Base-by-base conservation (phyloP, 2,888 invertebrate species). In the Germaria angustata region DNA sequence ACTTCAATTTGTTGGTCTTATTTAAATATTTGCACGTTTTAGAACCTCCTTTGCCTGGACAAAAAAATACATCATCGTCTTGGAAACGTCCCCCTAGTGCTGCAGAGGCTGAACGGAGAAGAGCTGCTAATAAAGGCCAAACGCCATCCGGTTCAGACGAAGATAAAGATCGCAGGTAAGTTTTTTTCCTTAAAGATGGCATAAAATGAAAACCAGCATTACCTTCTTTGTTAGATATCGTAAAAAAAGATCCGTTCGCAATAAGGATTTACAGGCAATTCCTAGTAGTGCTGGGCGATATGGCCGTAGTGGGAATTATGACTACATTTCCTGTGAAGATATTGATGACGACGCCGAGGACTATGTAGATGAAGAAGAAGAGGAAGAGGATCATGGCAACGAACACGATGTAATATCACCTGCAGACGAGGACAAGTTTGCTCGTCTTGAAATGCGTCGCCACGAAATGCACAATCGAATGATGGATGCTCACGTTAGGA, bases 21-120 rank as follows among this genome's bases (percentile, higher is more conserved):
- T 32, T 34, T 13, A 6, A 32, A 28, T 17, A 20, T 57, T 49
- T 44, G 3, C 3, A 17, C 51, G 32, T 17, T 36, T 46, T 63
- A 85, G 85, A 85, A 59, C 83, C 85, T 24, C 80, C 83, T n/a
- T 55, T 69, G 7, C 87, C 89, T 3, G 89, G 88, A 0, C 90
- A 90, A 73, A 91, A 91, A 61, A 20, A 44, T 8, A 15, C 73
- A 17, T 15, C 78, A 15, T 66, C 82, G 0, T 87, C 89, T 41
- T 93, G 93, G 93, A 93, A 93, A 86, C 90, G 93, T 53, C 93
- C 93, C 1, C 92, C 92, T 15, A 93, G 93, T 87, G 93, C 93
- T 1, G 92, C 93, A 0, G 93, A 93, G 86, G 92, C 93, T 0
- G 92, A 92, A 87, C 92, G 93, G 28, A 86, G 91, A 3, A 85